A percentile compares a stretch with the other conserved stretches of the same genome.
These are phyloP conservation scores for Pogonomyrmex barbatus DNA, from an alignment of 1,140 invertebrate species.

Conservation along the genomic window DNA sequence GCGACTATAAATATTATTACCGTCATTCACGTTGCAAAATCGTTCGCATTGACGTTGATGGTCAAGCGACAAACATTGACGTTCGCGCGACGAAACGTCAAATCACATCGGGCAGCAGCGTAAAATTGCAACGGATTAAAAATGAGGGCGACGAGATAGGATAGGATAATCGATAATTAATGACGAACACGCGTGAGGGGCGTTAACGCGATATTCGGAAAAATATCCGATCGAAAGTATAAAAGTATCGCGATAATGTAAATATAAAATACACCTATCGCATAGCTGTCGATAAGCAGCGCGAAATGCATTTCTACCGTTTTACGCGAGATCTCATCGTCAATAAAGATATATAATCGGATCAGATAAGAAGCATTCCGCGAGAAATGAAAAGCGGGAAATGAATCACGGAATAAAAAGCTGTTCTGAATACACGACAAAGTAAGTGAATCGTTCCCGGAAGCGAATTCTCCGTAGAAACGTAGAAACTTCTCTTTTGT, in stretches of 20 bases:
- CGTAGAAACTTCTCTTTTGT: neutral
- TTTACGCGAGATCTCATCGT: neutral
- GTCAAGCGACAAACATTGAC: constrained; percentile 20
- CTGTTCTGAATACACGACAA: neutral
- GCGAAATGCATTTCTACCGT: neutral
- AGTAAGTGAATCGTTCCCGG: neutral
- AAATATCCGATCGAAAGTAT: constrained; percentile 9
- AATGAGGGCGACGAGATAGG: neutral
- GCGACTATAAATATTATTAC: constrained; percentile 26
- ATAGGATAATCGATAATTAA: constrained; percentile 40
- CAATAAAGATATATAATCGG: neutral
- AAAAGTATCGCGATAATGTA: neutral
- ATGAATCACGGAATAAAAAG: neutral
- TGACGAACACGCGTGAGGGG: neutral
- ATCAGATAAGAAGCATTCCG: neutral
- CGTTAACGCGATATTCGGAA: constrained; percentile 17
- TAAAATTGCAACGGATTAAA: constrained; percentile 7
- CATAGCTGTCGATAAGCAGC: neutral
- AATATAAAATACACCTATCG: neutral
- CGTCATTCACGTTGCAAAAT: constrained; percentile 48
- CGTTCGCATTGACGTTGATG: constrained; percentile 26
- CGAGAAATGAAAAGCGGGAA: neutral
- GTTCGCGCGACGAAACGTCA: neutral
- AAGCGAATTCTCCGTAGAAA: neutral
- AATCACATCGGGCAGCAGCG: neutral